A percentile compares a stretch with the other conserved stretches of the same genome.
These are phyloP conservation scores for Laticauda laticaudata DNA, from an alignment of 2,113 vertebrate species.

Conservation along the genomic window DNA sequence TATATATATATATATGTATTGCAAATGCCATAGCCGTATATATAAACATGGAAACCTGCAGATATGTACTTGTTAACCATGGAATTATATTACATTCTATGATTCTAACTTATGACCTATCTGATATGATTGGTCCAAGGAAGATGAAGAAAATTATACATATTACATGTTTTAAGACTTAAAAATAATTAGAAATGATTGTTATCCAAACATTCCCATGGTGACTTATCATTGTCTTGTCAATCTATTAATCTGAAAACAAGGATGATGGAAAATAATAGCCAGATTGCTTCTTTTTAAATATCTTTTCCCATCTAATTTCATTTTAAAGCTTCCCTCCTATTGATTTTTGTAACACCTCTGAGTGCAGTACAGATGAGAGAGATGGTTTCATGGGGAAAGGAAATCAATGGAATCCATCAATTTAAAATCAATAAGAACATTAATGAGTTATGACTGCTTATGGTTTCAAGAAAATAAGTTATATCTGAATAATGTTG, in stretches of 20 bases:
- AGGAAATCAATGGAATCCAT: constrained; percentile 14
- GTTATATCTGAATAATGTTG: background rate
- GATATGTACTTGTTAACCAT: background rate
- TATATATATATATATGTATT: background rate
- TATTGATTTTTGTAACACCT: constrained; percentile 8
- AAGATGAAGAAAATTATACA: background rate
- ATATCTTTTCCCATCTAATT: background rate
- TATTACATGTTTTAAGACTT: background rate
- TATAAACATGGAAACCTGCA: background rate
- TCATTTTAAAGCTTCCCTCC: constrained; percentile 9
- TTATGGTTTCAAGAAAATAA: constrained; percentile 19
- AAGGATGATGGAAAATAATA: background rate
- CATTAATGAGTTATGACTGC: constrained; percentile 5
- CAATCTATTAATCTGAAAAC: constrained; percentile 6
- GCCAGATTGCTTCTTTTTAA: background rate
- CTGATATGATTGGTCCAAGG: background rate
- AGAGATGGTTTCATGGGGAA: background rate
- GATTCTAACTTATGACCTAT: background rate
- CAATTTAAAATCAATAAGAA: constrained; percentile 18
- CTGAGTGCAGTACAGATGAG: background rate
- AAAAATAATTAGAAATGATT: constrained; percentile 3
- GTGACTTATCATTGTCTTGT: background rate
- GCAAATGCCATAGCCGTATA: background rate
- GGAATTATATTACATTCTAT: background rate
- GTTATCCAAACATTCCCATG: background rate